Conservation (phyloP, 2,888 invertebrate species). For the Polia nebulosa region DNA sequence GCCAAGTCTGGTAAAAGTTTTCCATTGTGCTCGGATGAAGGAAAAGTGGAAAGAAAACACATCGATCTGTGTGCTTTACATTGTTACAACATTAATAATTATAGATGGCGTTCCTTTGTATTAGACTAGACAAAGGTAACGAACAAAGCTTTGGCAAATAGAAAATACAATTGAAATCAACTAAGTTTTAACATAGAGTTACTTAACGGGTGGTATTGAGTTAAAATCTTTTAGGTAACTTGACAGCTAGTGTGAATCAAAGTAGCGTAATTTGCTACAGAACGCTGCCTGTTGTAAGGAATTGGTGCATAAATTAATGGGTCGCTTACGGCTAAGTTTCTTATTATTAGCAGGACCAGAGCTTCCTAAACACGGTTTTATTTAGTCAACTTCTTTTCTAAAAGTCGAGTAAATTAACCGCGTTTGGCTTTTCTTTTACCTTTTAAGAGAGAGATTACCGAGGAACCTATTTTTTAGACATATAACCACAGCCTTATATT, state of each 20-base stretch:
- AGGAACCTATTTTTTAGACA: too few relatives aligned
- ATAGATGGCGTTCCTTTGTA: slow-evolving; percentile 55
- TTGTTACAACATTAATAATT: slow-evolving; percentile 34
- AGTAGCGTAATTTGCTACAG: not conserved
- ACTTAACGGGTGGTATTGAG: not conserved
- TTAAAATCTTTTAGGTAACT: slow-evolving; percentile 1
- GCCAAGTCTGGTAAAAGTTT: slow-evolving; percentile 1
- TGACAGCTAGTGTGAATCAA: not conserved
- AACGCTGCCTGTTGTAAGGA: not conserved
- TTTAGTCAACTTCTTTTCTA: too few relatives aligned
- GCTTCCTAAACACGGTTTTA: too few relatives aligned
- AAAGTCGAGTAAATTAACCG: too few relatives aligned
- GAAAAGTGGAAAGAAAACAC: slow-evolving; percentile 24
- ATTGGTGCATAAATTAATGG: too few relatives aligned
- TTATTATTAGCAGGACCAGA: too few relatives aligned
- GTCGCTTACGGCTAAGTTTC: too few relatives aligned
- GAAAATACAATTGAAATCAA: slow-evolving; percentile 27
- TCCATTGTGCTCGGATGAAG: slow-evolving; percentile 20
- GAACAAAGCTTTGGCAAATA: slow-evolving; percentile 31
- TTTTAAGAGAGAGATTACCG: too few relatives aligned
- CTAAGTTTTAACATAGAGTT: slow-evolving; percentile 7
- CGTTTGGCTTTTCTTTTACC: too few relatives aligned
- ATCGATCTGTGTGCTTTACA: slow-evolving; percentile 36
- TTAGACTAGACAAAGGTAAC: not conserved
- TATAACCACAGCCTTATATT: too few relatives aligned